Evolutionary conservation across 2,888 invertebrate genomes (phyloP), one percentile per base, ranked within the genome.

Genomic region (Apodemia zela): DNA sequence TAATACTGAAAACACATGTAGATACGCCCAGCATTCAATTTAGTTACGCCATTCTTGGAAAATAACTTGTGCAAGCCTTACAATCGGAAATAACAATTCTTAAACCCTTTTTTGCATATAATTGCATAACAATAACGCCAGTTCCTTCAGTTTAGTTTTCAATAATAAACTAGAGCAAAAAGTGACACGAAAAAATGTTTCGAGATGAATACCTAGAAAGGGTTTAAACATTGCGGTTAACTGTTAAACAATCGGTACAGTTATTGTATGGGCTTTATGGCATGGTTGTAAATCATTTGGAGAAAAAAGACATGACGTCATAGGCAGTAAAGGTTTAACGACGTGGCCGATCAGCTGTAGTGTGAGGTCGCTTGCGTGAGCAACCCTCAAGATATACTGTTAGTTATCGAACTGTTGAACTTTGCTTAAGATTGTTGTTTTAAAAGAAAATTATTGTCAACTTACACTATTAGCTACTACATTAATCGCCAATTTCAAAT

Each of bases 171-270:
- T 89, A 75, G 89, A 89, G 91, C 89, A 90, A 88, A 89, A 89
- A 87, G 70, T 66, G 62, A 15, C 59, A 66, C 69, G 75, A 74
- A 77, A 79, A 76, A 75, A 74, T 73, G 73, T 51, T 63, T 80
- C 74, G 78, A 80, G 79, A 77, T 79, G 67, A 73, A 78, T 88
- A 89, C 88, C 87, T 87, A 88, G 88, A 90, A 89, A 84, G 87
- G 89, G 87, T 88, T 89, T 84, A 84, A 87, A 85, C 83, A 86
- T 87, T 90, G 90, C 87, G 91, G 90, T 90, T 89, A 86, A 85
- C 85, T 83, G 89, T 89, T 85, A 82, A 89, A 89, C 89, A 90
- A 90, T 89, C 80, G 83, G 83, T 85, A 88, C 90, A 84, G 89
- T 90, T 90, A 89, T 88, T 85, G 87, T 83, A 75, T 78, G 80